Evolutionary conservation across 2,888 invertebrate genomes (phyloP).

Genomic region (Sarcophaga carnaria): DNA sequence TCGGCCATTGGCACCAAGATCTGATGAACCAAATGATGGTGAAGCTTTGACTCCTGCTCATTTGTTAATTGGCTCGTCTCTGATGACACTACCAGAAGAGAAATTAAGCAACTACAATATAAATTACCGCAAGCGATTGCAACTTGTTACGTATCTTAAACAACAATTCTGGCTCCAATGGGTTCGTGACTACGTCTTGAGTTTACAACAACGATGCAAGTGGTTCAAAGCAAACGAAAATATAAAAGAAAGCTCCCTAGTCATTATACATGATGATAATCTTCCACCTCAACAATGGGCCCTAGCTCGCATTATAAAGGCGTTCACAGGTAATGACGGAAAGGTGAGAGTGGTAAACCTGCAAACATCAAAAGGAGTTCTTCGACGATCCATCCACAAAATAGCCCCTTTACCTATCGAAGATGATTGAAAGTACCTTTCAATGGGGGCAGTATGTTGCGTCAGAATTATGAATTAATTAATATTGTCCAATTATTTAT

Average conservation of each 20-base stretch:
- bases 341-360: too few species aligned
- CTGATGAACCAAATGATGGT: too few species aligned
- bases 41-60: too few species aligned
- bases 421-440: background rate
- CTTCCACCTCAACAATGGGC: too few species aligned
- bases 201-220: constrained; percentile 44
- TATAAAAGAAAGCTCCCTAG: background rate
- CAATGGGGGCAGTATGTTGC: background rate
- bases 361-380: constrained; percentile 22
- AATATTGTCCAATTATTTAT: too few species aligned
- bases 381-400: constrained; percentile 38
- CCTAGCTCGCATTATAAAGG: too few species aligned
- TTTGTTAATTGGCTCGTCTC: too few species aligned
- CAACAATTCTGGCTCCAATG: constrained; percentile 62
- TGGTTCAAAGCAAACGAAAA: constrained; percentile 43
- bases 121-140: constrained; percentile 45
- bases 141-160: constrained; percentile 55
- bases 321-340: too few species aligned
- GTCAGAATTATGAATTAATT: background rate
- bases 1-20: constrained; percentile 56
- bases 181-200: constrained; percentile 53
- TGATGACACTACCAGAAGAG: constrained; percentile 29
- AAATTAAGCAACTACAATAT: constrained; percentile 6
- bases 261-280: too few species aligned
- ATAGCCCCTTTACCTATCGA: constrained; percentile 23